Evolutionary conservation across 2,888 invertebrate genomes (phyloP), one percentile per base, ranked within the genome.

Genomic region (Heterodera filipjevi): DNA sequence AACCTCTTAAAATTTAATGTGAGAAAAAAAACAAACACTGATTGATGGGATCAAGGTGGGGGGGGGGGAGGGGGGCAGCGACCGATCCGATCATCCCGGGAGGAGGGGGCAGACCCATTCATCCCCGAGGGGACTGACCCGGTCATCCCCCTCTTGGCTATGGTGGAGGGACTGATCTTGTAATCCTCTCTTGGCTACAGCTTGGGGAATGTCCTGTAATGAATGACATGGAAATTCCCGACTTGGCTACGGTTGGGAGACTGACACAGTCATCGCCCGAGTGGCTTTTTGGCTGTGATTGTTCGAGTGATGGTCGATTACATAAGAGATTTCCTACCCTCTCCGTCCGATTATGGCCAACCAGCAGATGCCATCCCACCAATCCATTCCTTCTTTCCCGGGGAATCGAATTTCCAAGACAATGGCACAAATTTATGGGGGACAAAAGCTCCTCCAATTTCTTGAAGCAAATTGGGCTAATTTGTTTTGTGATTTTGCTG

Each of bases 341-440:
- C 53, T 53, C 19, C n/a, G 27, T 27, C 59, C 59, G 59, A 59
- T 59, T 59, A 59, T 59, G 59, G 59, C 59, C 59, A 59, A 59
- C 59, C 59, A 59, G 59, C 59, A 59, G 59, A 59, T 59, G 59
- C 59, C 59, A 59, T 59, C 59, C 59, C 59, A 27, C 27, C 27
- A n/a, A 19, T 10, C 8, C n/a, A 5, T 12, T 10, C 59, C 53
- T 10, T 6, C 12, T 27, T 27, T 10, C 27, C n/a, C 59, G 6
- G 59, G 59, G 59, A 59, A 59, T 59, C 59, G 59, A 27, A 59
- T 59, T 59, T 59, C 59, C 59, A 59, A 59, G 59, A 59, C 59
- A 59, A 59, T 59, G 59, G 59, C 59, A n/a, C 59, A n/a, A 59
- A 27, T 59, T 59, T 59, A 5, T 59, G 59, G 27, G 27, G 59